Conservation (phyloP, 2,113 vertebrate species). For the Nibea coibor region DNA sequence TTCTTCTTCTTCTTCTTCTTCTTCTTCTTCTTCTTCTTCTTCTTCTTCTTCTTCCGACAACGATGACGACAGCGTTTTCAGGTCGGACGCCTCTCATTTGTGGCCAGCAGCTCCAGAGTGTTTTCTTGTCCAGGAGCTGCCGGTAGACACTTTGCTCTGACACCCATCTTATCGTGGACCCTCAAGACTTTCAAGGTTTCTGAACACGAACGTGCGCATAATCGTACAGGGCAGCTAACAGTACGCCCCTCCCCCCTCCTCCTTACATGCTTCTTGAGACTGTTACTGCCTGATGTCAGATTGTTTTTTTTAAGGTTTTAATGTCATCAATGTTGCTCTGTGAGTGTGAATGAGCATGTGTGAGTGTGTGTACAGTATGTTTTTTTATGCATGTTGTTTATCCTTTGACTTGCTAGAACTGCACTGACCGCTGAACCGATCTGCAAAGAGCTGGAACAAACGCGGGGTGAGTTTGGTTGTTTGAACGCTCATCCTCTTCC, state of each 20-base stretch:
- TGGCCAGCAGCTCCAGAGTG: slow-evolving; percentile 25
- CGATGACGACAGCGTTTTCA: background rate
- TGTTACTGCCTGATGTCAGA: slow-evolving; percentile 76
- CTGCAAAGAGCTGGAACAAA: slow-evolving; percentile 70
- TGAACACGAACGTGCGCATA: slow-evolving; percentile 58
- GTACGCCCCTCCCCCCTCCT: slow-evolving; percentile 23
- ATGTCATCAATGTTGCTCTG: slow-evolving; percentile 6
- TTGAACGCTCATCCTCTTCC: background rate
- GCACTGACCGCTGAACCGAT: slow-evolving; percentile 65
- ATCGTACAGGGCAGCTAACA: slow-evolving; percentile 78
- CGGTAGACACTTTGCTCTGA: slow-evolving; percentile 27
- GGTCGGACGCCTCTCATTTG: slow-evolving; percentile 13
- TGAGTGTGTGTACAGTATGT: slow-evolving; percentile 18
- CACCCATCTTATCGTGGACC: slow-evolving; percentile 9
- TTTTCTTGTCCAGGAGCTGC: slow-evolving; percentile 4
- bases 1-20: slow-evolving; percentile 1
- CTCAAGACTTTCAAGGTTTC: slow-evolving; percentile 55
- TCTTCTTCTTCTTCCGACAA: background rate
- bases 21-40: no score
- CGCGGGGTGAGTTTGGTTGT: slow-evolving; percentile 1
- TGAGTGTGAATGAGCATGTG: background rate
- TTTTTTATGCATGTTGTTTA: slow-evolving; percentile 47
- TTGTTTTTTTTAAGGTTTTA: slow-evolving; percentile 60
- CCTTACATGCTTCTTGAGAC: slow-evolving; percentile 64
- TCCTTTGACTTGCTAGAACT: slow-evolving; percentile 55